Evolutionary conservation across 2,113 vertebrate species (phyloP).

Genomic region (Oncorhynchus gorbuscha): DNA sequence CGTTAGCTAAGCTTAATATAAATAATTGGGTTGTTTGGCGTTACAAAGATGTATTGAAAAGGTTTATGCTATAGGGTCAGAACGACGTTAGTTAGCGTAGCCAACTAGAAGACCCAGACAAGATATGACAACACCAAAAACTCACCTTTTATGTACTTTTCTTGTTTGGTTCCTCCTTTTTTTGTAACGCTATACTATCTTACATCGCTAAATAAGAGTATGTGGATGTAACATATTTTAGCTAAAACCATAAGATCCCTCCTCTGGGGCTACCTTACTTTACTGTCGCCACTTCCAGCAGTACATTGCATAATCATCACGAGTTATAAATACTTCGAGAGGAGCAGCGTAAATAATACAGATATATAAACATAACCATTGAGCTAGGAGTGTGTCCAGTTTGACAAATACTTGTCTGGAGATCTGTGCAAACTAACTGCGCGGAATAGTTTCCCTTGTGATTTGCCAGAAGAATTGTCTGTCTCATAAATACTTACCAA

Average conservation of each 20-base stretch:
- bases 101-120: no score
- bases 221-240: background rate
- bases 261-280: background rate
- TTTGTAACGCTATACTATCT: no score
- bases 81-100: no score
- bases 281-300: background rate
- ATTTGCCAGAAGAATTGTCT: constrained; percentile 22
- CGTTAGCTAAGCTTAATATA: background rate
- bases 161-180: no score
- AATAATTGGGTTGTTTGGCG: no score
- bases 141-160: no score
- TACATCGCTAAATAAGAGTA: background rate
- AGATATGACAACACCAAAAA: no score
- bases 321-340: background rate
- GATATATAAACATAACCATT: background rate
- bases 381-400: background rate
- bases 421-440: background rate
- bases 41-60: no score
- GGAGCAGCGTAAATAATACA: background rate
- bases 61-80: no score
- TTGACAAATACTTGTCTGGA: background rate
- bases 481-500: constrained; percentile 1
- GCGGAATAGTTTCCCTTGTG: background rate
- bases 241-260: background rate
- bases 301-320: background rate